These are phyloP conservation scores for Diadegma fenestrale DNA, from an alignment of 2,888 invertebrate species.

Conservation along the genomic window DNA sequence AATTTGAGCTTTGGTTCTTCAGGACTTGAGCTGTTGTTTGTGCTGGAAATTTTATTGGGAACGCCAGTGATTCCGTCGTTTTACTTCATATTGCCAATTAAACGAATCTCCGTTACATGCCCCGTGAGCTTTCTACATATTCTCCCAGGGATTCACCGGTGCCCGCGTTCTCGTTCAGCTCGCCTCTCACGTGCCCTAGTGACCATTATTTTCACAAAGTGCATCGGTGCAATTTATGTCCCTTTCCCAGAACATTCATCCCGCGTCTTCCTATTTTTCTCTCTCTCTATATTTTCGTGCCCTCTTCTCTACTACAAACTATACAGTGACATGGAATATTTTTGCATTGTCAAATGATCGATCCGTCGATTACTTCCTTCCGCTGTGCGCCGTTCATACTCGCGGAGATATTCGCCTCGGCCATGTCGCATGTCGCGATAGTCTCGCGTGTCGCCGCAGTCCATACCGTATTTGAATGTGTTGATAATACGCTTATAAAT, in stretches of 20 bases:
- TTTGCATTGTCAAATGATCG: slow-evolving; percentile 68
- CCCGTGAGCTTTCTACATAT: slow-evolving; percentile 39
- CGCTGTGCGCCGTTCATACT: slow-evolving; percentile 45
- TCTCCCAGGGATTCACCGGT: slow-evolving; percentile 40
- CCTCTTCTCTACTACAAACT: slow-evolving; percentile 29
- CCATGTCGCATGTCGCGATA: slow-evolving; percentile 25
- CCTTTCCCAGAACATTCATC: slow-evolving; percentile 38
- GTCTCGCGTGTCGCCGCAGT: slow-evolving; percentile 55
- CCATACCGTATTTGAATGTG: not conserved
- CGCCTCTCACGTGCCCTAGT: slow-evolving; percentile 36
- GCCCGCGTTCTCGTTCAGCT: slow-evolving; percentile 26
- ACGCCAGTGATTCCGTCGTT: not conserved
- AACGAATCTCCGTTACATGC: slow-evolving; percentile 53
- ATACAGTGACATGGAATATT: slow-evolving; percentile 31
- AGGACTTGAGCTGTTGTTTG: not conserved
- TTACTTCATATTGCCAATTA: slow-evolving; percentile 46
- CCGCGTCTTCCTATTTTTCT: slow-evolving; percentile 32
- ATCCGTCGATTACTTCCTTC: slow-evolving; percentile 66
- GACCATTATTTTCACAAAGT: slow-evolving; percentile 63
- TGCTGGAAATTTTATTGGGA: not conserved
- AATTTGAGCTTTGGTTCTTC: not conserved
- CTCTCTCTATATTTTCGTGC: slow-evolving; percentile 27
- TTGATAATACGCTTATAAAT: not conserved
- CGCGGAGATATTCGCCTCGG: not conserved
- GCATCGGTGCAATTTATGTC: slow-evolving; percentile 50